Conservation (phyloP, 1,140 invertebrate species). For the Paraescarpia echinospica region DNA sequence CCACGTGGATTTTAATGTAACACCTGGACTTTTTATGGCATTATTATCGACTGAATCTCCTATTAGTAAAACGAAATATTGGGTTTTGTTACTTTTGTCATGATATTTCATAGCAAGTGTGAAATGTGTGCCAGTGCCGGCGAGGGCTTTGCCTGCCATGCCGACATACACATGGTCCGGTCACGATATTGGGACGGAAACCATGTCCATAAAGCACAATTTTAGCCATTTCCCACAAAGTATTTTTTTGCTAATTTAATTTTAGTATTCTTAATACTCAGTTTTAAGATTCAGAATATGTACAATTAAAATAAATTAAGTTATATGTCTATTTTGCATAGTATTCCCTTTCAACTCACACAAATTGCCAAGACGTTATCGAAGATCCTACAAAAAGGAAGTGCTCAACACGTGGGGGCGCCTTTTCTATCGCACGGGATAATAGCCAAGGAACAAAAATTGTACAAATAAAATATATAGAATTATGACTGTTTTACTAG, state of each 20-base stretch:
- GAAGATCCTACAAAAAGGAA: constrained; percentile 5
- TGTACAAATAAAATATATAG: not conserved
- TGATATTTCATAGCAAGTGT: no score
- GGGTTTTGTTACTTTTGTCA: no score
- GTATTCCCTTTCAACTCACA: not conserved
- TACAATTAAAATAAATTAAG: not conserved
- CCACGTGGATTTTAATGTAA: no score
- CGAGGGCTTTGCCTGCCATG: not conserved
- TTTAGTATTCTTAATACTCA: not conserved
- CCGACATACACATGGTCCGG: not conserved
- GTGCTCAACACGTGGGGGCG: not conserved
- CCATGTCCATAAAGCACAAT: not conserved
- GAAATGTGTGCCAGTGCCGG: not conserved
- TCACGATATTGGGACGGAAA: not conserved
- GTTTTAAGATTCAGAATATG: not conserved
- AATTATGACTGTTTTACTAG: not conserved
- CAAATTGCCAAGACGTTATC: not conserved
- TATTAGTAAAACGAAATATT: no score
- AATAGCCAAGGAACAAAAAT: not conserved
- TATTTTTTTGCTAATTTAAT: not conserved
- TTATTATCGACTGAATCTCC: no score
- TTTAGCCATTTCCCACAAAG: not conserved
- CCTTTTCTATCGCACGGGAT: constrained; percentile 6
- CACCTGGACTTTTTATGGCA: no score
- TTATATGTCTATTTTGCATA: not conserved